phyloP scores from a whole-genome alignment of 1,140 invertebrate species.

The Drusus annulatus region DNA sequence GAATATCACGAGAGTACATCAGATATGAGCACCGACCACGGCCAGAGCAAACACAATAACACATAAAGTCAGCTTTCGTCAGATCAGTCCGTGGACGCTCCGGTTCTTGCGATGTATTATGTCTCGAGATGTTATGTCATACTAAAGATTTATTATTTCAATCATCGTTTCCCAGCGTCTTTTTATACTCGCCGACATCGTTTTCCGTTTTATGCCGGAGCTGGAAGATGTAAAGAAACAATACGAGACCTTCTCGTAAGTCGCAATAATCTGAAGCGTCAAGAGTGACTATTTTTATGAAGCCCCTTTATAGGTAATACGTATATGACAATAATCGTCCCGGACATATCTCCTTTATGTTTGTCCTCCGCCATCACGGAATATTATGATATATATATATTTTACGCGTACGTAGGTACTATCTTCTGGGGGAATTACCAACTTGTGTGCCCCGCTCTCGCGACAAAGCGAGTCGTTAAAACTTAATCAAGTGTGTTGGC shows the following conservation, averaged over 20 bases:
- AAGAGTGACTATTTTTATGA: conserved; percentile 47
- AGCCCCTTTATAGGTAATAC: conserved; percentile 52
- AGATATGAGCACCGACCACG: neutral
- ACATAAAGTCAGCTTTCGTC: conserved; percentile 10
- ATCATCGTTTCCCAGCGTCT: conserved; percentile 56
- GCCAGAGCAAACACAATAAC: conserved; percentile 43
- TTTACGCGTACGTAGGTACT: neutral
- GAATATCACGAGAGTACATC: neutral
- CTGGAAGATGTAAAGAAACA: conserved; percentile 50
- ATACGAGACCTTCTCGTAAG: conserved; percentile 38
- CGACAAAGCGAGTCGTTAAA: conserved; percentile 40
- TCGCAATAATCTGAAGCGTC: conserved; percentile 27
- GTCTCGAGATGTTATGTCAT: conserved; percentile 52
- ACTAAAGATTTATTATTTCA: conserved; percentile 60
- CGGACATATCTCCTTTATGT: conserved; percentile 8
- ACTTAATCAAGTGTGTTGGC: conserved; percentile 23
- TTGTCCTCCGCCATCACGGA: neutral
- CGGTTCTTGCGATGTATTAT: conserved; percentile 42
- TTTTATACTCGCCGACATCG: conserved; percentile 56
- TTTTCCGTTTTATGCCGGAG: conserved; percentile 54
- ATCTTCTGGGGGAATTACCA: conserved; percentile 15
- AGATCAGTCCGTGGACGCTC: conserved; percentile 4
- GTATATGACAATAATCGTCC: conserved; percentile 53
- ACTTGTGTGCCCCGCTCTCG: conserved; percentile 8
- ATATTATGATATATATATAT: conserved; percentile 15